phyloP scores from a whole-genome alignment of 2,113 vertebrate species.

The Larimichthys polyactis region DNA sequence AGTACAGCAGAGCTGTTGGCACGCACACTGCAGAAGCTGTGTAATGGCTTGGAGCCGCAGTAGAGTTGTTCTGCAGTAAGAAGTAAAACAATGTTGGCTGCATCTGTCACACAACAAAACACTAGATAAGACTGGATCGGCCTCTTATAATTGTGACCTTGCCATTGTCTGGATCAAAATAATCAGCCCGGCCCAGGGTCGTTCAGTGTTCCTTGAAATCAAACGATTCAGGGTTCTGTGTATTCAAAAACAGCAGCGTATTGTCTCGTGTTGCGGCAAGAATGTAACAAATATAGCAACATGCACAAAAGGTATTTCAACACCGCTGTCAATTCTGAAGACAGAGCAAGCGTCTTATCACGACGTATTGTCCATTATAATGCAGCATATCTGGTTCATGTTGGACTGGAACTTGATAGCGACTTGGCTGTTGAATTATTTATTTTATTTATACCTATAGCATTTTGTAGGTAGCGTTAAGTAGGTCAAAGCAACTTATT shows the following conservation, averaged over 20 bases:
- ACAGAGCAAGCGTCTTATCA: constrained; percentile 20
- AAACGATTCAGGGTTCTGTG: constrained; percentile 14
- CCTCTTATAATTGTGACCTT: not conserved
- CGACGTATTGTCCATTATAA: constrained; percentile 1
- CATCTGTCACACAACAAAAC: constrained; percentile 16
- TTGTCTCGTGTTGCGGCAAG: constrained; percentile 4
- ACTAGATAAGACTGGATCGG: not conserved
- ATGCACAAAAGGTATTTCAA: constrained; percentile 4
- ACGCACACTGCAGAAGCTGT: not conserved
- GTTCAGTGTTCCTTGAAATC: not conserved
- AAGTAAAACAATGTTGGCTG: not conserved
- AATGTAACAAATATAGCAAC: constrained; percentile 34
- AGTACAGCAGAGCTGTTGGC: not conserved
- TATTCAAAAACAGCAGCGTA: not conserved
- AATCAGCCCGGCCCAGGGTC: constrained; percentile 7
- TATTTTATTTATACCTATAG: not conserved
- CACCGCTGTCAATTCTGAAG: constrained; percentile 1
- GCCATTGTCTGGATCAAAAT: constrained; percentile 39
- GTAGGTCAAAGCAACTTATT: not conserved
- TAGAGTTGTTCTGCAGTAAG: not conserved
- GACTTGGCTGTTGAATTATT: not conserved
- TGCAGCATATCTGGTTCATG: not conserved
- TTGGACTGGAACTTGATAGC: not conserved
- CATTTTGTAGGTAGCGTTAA: not conserved
- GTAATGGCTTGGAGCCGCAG: not conserved